phyloP scores from a whole-genome alignment of 2,797 vertebrate species.

The Acanthis flammea region DNA sequence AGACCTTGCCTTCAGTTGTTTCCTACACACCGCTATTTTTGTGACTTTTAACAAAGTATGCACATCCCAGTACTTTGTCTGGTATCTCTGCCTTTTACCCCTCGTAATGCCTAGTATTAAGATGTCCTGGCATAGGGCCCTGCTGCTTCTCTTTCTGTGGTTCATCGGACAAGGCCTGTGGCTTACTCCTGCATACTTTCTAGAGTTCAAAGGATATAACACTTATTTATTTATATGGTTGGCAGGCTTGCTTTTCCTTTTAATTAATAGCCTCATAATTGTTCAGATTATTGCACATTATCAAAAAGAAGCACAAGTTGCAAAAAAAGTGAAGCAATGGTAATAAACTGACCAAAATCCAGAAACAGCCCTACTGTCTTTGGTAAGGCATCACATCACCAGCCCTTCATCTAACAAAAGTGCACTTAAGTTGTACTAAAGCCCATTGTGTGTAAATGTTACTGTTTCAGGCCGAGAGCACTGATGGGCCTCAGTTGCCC shows the following conservation, averaged over 20 bases:
- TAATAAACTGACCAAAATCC: neutral
- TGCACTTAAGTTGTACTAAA: accelerated
- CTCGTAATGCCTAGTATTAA: conserved; percentile 83
- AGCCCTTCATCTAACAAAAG: neutral
- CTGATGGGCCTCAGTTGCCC: neutral
- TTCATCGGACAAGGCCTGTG: conserved; percentile 89
- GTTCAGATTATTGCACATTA: conserved; percentile 88
- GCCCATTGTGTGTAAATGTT: neutral
- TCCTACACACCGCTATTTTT: conserved; percentile 89
- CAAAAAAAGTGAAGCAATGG: conserved; percentile 38
- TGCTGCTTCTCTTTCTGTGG: conserved; percentile 84
- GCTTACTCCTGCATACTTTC: conserved; percentile 86
- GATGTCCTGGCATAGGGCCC: conserved; percentile 73
- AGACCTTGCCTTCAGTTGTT: conserved; percentile 89
- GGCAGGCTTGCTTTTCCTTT: conserved; percentile 86
- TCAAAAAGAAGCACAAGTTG: neutral
- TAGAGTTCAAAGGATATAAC: conserved; percentile 91
- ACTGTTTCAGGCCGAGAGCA: neutral
- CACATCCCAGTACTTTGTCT: conserved; percentile 95
- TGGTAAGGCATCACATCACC: neutral
- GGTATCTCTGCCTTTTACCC: conserved; percentile 94
- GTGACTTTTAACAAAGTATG: conserved; percentile 98
- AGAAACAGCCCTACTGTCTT: neutral
- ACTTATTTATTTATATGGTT: conserved; percentile 88
- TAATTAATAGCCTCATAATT: conserved; percentile 86